Evolutionary conservation across 2,797 vertebrate genomes (phyloP).

Genomic region (Nyctalus aviator): DNA sequence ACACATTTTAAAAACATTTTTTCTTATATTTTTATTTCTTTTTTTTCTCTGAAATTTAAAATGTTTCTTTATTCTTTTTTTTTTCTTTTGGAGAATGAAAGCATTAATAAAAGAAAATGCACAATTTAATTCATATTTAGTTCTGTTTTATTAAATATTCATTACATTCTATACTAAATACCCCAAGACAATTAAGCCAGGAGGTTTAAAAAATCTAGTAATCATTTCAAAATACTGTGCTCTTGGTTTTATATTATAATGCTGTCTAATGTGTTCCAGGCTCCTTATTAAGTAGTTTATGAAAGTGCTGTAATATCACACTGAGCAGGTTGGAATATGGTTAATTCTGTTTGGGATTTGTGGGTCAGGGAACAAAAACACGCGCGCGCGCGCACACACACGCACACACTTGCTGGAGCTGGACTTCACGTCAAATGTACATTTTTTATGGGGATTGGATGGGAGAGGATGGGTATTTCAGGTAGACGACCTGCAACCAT

Average conservation of each 20-base stretch:
- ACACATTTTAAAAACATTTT: not conserved
- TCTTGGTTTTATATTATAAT: conserved; percentile 14
- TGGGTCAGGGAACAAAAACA: not conserved
- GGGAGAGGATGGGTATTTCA: too few species aligned
- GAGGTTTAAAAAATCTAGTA: not conserved
- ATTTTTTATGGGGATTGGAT: not conserved
- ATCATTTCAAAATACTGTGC: not conserved
- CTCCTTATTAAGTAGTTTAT: not conserved
- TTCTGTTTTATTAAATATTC: conserved; percentile 43
- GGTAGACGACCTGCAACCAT: fast-evolving
- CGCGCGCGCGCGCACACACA: not conserved
- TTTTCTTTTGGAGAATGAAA: not conserved
- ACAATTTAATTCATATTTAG: conserved; percentile 30
- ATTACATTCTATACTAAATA: conserved; percentile 1
- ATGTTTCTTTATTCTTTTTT: conserved; percentile 6
- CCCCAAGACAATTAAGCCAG: conserved; percentile 30
- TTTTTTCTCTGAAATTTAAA: not conserved
- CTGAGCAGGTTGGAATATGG: not conserved
- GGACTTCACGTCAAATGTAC: not conserved
- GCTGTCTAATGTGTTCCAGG: not conserved
- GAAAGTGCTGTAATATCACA: not conserved
- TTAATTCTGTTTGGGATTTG: not conserved
- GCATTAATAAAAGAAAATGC: conserved; percentile 8
- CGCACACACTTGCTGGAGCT: not conserved
- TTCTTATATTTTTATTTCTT: not conserved